These are phyloP conservation scores for human (Homo sapiens) DNA, from an alignment of 2,113 vertebrate genomes.

Conservation along the genomic window GRCh38 chr7:5297501-5298000, in stretches of 20 bases:
- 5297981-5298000: rapidly evolving
- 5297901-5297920: no score
- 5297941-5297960: neutral
- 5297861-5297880: neutral
- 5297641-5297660: neutral
- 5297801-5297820: no score
- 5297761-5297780: neutral
- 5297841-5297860: neutral
- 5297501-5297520: no score
- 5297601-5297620: neutral
- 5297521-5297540: neutral
- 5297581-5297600: neutral
- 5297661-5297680: neutral
- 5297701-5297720: neutral
- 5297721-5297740: neutral
- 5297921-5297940: neutral
- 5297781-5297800: neutral
- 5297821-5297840: neutral
- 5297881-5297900: neutral
- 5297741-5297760: neutral
- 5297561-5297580: neutral
- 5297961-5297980: constrained; percentile 4
- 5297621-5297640: neutral
- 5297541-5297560: neutral
- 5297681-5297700: neutral